These are phyloP conservation scores for Macrophya annulata DNA, from an alignment of 2,888 invertebrate genomes.

Conservation along the genomic window DNA sequence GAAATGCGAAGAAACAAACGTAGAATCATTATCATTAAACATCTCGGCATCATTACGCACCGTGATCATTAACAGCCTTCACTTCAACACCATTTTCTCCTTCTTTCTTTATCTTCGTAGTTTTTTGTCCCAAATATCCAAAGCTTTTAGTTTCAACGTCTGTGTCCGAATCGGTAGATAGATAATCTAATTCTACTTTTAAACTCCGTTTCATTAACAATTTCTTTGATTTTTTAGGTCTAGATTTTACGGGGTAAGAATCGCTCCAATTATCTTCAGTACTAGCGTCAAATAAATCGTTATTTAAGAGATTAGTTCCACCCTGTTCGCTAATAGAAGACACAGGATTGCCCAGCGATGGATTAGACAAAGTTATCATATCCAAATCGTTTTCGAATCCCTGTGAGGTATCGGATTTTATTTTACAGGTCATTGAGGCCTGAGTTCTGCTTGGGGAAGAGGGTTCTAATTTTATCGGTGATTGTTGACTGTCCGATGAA, in stretches of 20 bases:
- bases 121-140: not conserved
- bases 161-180: not conserved
- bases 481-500: slow-evolving; percentile 19
- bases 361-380: not conserved
- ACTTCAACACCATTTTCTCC: slow-evolving; percentile 1
- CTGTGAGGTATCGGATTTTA: not conserved
- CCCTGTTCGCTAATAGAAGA: not conserved
- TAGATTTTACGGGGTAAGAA: not conserved
- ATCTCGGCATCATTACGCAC: not conserved
- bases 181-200: not conserved
- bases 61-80: not conserved
- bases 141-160: not conserved
- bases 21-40: not conserved
- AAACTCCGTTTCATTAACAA: not conserved
- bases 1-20: not conserved
- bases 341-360: not conserved
- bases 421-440: not conserved
- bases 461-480: not conserved
- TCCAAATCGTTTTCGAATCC: slow-evolving; percentile 35
- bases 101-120: not conserved
- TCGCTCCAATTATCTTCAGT: slow-evolving; percentile 59
- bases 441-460: not conserved
- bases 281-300: slow-evolving; percentile 54
- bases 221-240: not conserved
- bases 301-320: not conserved